Base-by-base conservation (phyloP, 1,140 invertebrate genomes). In the Tribolium castaneum region DNA sequence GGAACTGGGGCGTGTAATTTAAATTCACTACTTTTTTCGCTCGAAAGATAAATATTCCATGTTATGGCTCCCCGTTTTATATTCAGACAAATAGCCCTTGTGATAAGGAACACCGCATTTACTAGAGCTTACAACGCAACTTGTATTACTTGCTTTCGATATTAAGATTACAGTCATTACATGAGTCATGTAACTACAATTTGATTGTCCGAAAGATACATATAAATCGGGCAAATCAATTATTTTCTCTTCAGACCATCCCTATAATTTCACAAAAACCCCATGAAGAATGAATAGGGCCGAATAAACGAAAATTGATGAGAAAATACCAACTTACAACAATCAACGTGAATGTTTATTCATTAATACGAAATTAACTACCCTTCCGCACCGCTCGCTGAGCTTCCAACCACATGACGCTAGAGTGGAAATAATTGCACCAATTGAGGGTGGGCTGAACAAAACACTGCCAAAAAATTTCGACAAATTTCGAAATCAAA, bases 41-140 rank as follows among this genome's bases (percentile, higher is more conserved):
- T 49, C 49, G 25, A 35, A n/a, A 73, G 71, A 73, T 73, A 73
- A 73, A 51, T 73, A 51, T 73, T 39, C 71, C 71, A 73, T 73
- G 30, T 73, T 51, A 54, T 54, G 12, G 14, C 71, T 52, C 52
- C 45, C 52, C 49, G 71, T 73, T 73, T 73, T 54, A 54, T 73
- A 73, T 73, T 73, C 71, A 73, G 52, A 73, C 71, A 73, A 73
- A 73, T 73, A 73, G 52, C 71, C 30, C 49, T n/a, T 54, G 30
- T 30, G 71, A 73, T 73, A 73, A 73, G 71, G 52, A 73, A 66
- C 59, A 45, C 59, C 3, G 6, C 59, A 13, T 35, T 66, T 35
- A 66, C 59, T 66, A 66, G 59, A 66, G 54, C 54, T 59, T 66
- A 66, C 59, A 66, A 14, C 30, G 25, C 14, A 66, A 66, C 25